Base-by-base conservation (phyloP, 2,113 vertebrate genomes). In the Leuciscus idus region DNA sequence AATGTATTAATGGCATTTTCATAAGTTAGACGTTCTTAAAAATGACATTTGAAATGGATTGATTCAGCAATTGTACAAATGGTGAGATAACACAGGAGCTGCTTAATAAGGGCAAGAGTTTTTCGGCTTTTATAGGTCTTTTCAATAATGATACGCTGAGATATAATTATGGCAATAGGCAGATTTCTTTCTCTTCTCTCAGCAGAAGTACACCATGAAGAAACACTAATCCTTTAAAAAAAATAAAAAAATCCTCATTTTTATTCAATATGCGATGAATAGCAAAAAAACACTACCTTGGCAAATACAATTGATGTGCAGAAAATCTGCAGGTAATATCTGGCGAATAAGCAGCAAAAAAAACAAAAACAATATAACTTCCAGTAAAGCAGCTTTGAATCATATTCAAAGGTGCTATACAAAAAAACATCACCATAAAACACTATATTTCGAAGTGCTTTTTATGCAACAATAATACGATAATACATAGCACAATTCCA, bases 11-110 rank as follows among this genome's bases (percentile, higher is more conserved):
- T 84, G 82, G 59, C 82, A 84, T 84, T 84, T 68, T 84, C 82
- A 84, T 73, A 74, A 84, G 68, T 73, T 43, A 74, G 82, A 73
- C 33, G 7, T 84, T 59, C 70, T 84, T 73, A 43, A 73, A 83
- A 84, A 57, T 84, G 82, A 84, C 82, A 84, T 84, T 84, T 84
- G 30, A 84, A 84, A 72, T 73, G 23, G 52, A 73, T 43, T 73
- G 68, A 84, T 84, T 84, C 23, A 73, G 82, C 82, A 84, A 74
- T 84, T 72, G 82, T 57, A 73, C 33, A n/a, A 84, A 84, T 84
- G 82, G 68, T 84, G 50, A 84, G 82, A 84, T 84, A 84, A 84
- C 68, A 74, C 50, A 7, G 7, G n/a, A 15, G 68, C n/a, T 57
- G 82, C 68, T 57, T 72, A 73, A 74, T 84, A 84, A 84, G 68